These are phyloP conservation scores for Agelas oroides DNA, from an alignment of 37 sponge, comb jelly and placozoan species.

Conservation along the genomic window DNA sequence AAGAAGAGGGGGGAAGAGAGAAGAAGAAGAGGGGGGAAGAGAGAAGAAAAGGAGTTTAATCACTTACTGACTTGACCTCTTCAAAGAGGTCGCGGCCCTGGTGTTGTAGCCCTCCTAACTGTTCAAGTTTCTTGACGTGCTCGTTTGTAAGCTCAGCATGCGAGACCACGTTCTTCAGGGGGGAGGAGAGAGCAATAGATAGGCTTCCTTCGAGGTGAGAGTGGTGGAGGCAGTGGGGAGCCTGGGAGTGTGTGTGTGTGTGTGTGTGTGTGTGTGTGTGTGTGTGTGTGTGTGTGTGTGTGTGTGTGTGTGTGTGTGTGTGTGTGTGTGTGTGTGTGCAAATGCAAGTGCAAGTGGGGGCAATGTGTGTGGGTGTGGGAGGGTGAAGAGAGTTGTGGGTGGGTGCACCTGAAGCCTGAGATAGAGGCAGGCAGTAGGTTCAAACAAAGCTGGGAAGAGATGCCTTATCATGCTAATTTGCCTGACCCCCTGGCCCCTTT, in stretches of 20 bases:
- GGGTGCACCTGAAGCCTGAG: no score
- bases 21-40: no score
- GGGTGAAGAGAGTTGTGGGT: no score
- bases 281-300: slow-evolving; percentile 27
- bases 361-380: neutral
- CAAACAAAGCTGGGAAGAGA: no score
- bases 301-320: slow-evolving; percentile 38
- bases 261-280: slow-evolving; percentile 38
- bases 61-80: slow-evolving; percentile 64
- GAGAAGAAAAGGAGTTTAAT: neutral
- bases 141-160: slow-evolving; percentile 65
- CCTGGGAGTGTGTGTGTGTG: slow-evolving; percentile 25
- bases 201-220: slow-evolving; percentile 37
- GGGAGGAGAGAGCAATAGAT: slow-evolving; percentile 43
- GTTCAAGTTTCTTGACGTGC: slow-evolving; percentile 40
- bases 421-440: no score
- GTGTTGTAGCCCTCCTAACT: slow-evolving; percentile 60
- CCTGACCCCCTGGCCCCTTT: neutral
- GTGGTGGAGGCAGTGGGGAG: slow-evolving; percentile 70
- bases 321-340: slow-evolving; percentile 21
- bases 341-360: neutral
- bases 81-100: slow-evolving; percentile 63
- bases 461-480: no score
- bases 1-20: neutral
- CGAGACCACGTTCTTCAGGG: slow-evolving; percentile 50